These are phyloP conservation scores for Elgaria multicarinata DNA, from an alignment of 2,113 vertebrate genomes.

Conservation along the genomic window DNA sequence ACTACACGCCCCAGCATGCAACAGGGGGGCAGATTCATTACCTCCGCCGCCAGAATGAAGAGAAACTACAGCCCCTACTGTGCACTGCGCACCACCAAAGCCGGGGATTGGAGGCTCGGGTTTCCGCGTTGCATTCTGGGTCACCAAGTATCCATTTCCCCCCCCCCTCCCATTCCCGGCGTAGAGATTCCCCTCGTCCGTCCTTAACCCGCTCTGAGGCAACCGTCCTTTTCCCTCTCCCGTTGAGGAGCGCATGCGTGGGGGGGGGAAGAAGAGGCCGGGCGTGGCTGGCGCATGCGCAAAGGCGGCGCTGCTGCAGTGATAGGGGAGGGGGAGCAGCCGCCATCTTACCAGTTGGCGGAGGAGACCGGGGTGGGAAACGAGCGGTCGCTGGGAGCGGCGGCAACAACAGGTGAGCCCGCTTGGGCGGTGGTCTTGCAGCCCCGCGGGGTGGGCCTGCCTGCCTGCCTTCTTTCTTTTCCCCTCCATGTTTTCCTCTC, in stretches of 20 bases:
- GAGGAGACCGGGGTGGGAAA: background rate
- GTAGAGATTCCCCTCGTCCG: accelerated
- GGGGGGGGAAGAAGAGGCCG: accelerated
- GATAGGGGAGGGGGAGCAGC: conserved; percentile 53
- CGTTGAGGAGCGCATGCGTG: background rate
- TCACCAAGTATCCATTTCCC: background rate
- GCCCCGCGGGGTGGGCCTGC: background rate
- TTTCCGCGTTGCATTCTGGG: background rate
- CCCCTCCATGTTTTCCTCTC: no score
- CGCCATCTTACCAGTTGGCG: conserved; percentile 66
- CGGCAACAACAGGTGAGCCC: conserved; percentile 35
- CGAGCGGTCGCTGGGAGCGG: background rate
- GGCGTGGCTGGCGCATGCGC: conserved; percentile 54
- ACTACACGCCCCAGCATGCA: background rate
- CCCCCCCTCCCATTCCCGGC: no score
- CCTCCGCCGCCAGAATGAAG: accelerated
- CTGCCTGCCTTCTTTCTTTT: no score
- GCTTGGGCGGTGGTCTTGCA: no score
- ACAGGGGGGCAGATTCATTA: background rate
- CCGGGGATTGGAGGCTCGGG: no score
- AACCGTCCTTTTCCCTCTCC: accelerated
- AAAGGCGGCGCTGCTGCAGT: conserved; percentile 61
- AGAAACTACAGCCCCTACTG: background rate
- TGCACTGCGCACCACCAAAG: background rate
- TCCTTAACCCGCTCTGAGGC: accelerated